Conservation (phyloP, 2,113 vertebrate genomes). For the Microtus montanus region DNA sequence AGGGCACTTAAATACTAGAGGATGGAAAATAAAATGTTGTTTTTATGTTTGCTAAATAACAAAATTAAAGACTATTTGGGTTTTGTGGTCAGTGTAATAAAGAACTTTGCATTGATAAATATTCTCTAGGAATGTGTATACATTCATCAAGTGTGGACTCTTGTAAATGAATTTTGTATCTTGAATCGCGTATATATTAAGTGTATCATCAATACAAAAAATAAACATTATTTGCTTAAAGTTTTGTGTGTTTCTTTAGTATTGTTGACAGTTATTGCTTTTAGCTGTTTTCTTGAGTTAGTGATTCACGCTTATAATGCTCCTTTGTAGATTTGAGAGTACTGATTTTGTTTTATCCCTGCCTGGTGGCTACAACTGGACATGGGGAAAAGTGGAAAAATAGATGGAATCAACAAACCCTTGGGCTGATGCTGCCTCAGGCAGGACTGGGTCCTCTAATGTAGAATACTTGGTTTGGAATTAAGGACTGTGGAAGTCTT, state of each 20-base stretch:
- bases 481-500: neutral
- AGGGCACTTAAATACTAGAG: constrained; percentile 64
- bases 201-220: constrained; percentile 82
- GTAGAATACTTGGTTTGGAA: neutral
- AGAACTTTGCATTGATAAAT: constrained; percentile 76
- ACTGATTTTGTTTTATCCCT: neutral
- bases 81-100: constrained; percentile 79
- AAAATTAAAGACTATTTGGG: constrained; percentile 72
- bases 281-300: neutral
- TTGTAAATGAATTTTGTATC: constrained; percentile 84
- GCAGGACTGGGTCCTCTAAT: neutral
- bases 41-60: constrained; percentile 73
- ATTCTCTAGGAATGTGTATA: constrained; percentile 82
- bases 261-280: neutral
- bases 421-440: neutral
- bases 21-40: constrained; percentile 67
- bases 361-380: neutral
- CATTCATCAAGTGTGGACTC: constrained; percentile 81
- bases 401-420: neutral
- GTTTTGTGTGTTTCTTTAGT: constrained; percentile 21
- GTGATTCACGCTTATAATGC: neutral
- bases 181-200: constrained; percentile 80
- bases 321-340: neutral
- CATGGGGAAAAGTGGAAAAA: neutral
- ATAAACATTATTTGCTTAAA: constrained; percentile 85